Base-by-base conservation (phyloP, 2,113 vertebrate genomes). In the Alaudala cheleensis region DNA sequence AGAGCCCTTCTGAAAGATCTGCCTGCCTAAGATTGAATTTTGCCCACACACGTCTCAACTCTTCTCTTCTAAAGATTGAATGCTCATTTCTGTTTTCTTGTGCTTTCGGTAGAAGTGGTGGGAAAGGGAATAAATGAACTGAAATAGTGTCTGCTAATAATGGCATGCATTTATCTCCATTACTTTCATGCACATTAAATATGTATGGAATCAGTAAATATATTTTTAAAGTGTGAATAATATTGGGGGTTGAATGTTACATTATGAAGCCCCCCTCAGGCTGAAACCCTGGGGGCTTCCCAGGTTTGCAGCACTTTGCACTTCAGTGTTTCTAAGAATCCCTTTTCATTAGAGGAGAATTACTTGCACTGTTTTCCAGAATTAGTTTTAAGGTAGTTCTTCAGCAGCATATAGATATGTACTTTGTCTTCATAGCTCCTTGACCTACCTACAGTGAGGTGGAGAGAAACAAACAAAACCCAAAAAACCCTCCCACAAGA, bases 401-500 rank as follows among this genome's bases (percentile, higher is more conserved):
- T 94, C 51, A 70, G 42, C 23, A 86, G 28, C 6, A 31, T 34
- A 11, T 60, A 25, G 14, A 47, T 60, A 28, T 7, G 3, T 70
- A 17, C 6, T 62, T 90, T 80, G 16, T 26, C 10, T 50, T 78
- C 29, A 29, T 22, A 67, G 18, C 5, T 78, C 23, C 74, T 91
- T 20, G 12, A 19, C 9, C 6, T 84, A 21, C 40, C 19, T 57
- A 44, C 6, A 37, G 66, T n/a, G 11, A 21, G 7, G 1, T 16
- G 42, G 21, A 9, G 2, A 28, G 15, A 50, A 58, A 49, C 6
- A 50, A 74, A 42, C 4, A 50, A 74, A 37, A 13, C 5, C 26
- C 1, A 8, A 24, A 40, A 37, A 16, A 0, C 0, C 1, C 31
- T 3, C 6, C 13, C 24, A 25, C 54, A 58, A 12, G 33, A 80